These are phyloP conservation scores for Bambusicola thoracicus DNA, from an alignment of 2,113 vertebrate genomes.

Conservation along the genomic window DNA sequence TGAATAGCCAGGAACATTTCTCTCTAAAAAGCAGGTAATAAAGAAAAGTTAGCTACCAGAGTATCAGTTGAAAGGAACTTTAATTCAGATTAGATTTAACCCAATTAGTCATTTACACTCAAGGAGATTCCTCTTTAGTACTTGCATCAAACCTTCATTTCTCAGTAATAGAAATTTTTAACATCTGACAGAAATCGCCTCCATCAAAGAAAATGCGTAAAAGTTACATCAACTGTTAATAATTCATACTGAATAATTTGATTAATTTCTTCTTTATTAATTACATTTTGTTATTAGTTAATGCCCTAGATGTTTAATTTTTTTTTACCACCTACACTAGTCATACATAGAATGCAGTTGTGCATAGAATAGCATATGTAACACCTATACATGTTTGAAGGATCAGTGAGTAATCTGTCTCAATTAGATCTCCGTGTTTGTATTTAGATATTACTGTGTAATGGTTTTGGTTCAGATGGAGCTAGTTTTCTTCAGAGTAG, in stretches of 20 bases:
- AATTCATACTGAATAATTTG: background rate
- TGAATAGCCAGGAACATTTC: background rate
- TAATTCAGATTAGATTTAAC: background rate
- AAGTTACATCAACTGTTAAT: background rate
- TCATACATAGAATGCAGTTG: background rate
- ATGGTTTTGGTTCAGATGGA: rapidly evolving
- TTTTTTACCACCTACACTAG: background rate
- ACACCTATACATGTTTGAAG: background rate
- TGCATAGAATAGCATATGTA: background rate
- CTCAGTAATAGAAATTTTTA: background rate
- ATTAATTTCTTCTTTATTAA: constrained; percentile 12
- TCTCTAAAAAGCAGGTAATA: background rate
- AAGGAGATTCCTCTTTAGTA: background rate
- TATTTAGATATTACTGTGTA: background rate
- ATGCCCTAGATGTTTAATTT: background rate
- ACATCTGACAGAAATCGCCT: background rate
- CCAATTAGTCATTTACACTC: background rate
- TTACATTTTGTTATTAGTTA: background rate
- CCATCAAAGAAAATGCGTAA: constrained; percentile 19
- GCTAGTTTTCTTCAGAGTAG: background rate
- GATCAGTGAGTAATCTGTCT: background rate
- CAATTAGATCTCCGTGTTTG: background rate
- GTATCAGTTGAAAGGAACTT: background rate
- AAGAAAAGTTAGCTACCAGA: background rate
- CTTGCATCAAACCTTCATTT: background rate